phyloP scores from a whole-genome alignment of 2,113 vertebrate genomes.

The Pachyramphus minor region DNA sequence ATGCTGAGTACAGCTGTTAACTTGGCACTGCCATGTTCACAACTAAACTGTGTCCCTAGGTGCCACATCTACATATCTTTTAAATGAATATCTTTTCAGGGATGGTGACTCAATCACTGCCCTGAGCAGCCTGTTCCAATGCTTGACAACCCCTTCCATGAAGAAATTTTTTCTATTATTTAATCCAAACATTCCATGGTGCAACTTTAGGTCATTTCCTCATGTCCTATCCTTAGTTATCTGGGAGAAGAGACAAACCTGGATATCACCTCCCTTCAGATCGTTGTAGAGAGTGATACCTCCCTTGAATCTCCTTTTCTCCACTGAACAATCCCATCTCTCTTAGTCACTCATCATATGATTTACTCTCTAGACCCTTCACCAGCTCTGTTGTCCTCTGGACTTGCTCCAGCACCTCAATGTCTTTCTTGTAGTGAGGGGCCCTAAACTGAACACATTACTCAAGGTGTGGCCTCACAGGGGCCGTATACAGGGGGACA shows the following conservation, averaged over 20 bases:
- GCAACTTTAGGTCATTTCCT: not conserved
- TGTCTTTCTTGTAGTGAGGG: not conserved
- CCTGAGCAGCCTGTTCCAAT: too few relatives aligned
- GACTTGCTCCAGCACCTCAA: rapidly evolving
- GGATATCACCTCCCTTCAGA: rapidly evolving
- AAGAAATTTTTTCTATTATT: not conserved
- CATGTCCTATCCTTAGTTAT: not conserved
- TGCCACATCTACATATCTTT: not conserved
- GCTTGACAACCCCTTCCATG: not conserved
- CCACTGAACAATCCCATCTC: not conserved
- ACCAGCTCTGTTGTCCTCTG: not conserved
- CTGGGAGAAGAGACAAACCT: not conserved
- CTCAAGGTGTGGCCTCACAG: not conserved
- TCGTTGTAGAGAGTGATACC: too few relatives aligned
- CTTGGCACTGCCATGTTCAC: not conserved
- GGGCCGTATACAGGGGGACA: not conserved
- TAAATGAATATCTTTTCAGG: not conserved
- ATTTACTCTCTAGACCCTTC: not conserved
- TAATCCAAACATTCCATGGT: not conserved
- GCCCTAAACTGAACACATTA: not conserved
- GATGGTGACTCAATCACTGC: not conserved
- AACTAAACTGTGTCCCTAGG: not conserved
- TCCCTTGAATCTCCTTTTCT: not conserved
- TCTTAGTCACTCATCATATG: not conserved
- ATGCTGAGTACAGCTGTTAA: not conserved